These are phyloP conservation scores for Ophiodon elongatus DNA, from an alignment of 2,113 vertebrate species.

Conservation along the genomic window DNA sequence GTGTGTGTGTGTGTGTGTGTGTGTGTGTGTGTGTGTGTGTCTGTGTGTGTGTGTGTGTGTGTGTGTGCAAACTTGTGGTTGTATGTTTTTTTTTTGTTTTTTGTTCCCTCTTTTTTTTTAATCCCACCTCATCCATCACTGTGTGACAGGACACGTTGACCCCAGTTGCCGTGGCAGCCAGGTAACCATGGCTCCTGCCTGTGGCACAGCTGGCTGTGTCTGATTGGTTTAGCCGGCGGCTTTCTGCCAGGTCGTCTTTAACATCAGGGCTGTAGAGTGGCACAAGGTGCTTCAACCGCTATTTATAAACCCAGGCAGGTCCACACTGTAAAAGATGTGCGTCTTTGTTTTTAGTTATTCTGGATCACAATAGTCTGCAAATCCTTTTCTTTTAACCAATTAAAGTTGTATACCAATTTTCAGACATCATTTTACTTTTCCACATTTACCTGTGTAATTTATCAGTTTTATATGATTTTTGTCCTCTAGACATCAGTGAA, in stretches of 20 bases:
- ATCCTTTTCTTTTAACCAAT: background rate
- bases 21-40: background rate
- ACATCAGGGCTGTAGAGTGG: conserved; percentile 54
- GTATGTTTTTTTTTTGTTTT: conserved; percentile 17
- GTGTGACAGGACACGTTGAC: conserved; percentile 67
- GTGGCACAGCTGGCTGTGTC: conserved; percentile 68
- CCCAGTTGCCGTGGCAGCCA: conserved; percentile 71
- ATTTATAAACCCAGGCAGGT: conserved; percentile 53
- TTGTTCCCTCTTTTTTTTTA: background rate
- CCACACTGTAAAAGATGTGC: conserved; percentile 38
- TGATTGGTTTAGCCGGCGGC: conserved; percentile 65
- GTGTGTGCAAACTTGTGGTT: conserved; percentile 15
- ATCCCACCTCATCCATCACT: conserved; percentile 62
- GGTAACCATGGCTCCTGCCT: conserved; percentile 75
- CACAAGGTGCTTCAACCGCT: conserved; percentile 50
- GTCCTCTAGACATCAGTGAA: background rate
- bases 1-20: background rate
- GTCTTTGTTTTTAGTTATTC: background rate
- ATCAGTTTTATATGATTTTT: background rate
- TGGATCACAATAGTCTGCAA: background rate
- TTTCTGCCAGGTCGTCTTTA: conserved; percentile 72
- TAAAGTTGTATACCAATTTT: background rate
- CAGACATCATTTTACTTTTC: background rate
- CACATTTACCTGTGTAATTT: background rate
- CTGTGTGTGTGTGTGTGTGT: background rate